Evolutionary conservation across 2,888 invertebrate species (phyloP).

Genomic region (Noctuana brunneofusca): DNA sequence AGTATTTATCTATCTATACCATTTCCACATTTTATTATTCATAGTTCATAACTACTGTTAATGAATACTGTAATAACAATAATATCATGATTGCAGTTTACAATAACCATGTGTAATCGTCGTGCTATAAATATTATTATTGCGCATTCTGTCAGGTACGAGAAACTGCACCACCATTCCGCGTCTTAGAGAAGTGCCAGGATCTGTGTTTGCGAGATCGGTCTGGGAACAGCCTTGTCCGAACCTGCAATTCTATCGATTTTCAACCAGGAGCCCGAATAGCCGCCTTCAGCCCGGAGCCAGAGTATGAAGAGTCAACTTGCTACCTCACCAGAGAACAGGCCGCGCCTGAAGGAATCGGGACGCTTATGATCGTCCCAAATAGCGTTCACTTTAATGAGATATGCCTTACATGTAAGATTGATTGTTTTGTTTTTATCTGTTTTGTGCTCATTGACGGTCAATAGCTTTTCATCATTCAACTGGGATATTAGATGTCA

Average conservation of each 20-base stretch:
- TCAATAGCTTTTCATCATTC: conserved; percentile 9
- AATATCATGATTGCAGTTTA: not conserved
- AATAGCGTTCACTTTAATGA: conserved; percentile 95
- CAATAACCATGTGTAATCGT: conserved; percentile 3
- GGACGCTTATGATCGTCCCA: conserved; percentile 93
- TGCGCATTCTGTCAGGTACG: conserved; percentile 82
- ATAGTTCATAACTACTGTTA: too few species aligned
- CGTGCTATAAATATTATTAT: too few species aligned
- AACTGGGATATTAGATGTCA: not conserved
- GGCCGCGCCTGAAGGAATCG: conserved; percentile 93
- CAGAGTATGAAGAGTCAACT: conserved; percentile 94
- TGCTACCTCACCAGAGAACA: conserved; percentile 94
- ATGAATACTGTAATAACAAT: not conserved
- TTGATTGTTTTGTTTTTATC: conserved; percentile 2
- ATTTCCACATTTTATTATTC: too few species aligned
- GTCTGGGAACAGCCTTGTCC: conserved; percentile 90
- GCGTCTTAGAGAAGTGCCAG: conserved; percentile 94
- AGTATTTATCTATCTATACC: too few species aligned
- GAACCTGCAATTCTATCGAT: conserved; percentile 94
- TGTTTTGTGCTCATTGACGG: conserved; percentile 17
- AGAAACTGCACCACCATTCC: conserved; percentile 92
- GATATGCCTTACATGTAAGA: conserved; percentile 94
- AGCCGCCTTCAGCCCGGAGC: conserved; percentile 90
- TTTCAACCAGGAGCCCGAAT: conserved; percentile 94
- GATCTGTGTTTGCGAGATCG: conserved; percentile 92